These are phyloP conservation scores for Camponotus pennsylvanicus DNA, from an alignment of 1,140 invertebrate genomes.

Conservation along the genomic window DNA sequence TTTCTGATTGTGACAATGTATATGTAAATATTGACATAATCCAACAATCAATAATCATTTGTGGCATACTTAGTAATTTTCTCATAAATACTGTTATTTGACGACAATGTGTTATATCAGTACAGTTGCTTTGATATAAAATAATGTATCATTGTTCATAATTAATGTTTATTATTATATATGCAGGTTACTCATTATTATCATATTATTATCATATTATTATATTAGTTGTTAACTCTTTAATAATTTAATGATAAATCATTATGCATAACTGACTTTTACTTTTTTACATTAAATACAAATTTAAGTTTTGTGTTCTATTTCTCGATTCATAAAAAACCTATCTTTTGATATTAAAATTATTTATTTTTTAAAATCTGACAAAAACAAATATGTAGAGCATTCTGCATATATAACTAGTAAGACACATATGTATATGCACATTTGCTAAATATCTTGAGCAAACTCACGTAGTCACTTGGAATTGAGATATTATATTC, in stretches of 20 bases:
- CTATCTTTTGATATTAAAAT: not conserved
- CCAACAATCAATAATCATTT: no score
- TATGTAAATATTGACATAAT: no score
- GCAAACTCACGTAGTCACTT: conserved; percentile 2
- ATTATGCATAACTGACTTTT: not conserved
- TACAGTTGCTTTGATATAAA: conserved; percentile 18
- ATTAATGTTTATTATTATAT: conserved; percentile 4
- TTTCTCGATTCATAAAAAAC: not conserved
- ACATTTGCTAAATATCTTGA: conserved; percentile 26
- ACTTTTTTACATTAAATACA: not conserved
- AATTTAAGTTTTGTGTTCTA: not conserved
- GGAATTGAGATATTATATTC: conserved; percentile 21
- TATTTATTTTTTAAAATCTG: conserved; percentile 17
- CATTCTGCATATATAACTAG: conserved; percentile 21
- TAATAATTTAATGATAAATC: not conserved
- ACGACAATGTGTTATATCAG: not conserved
- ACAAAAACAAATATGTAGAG: not conserved
- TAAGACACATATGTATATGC: not conserved
- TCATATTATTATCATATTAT: not conserved
- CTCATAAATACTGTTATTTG: not conserved
- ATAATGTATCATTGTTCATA: not conserved
- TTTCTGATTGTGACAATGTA: no score
- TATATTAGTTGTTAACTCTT: not conserved
- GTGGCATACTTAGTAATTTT: no score
- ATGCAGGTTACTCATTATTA: not conserved